These are phyloP conservation scores for Lysiphlebus fabarum DNA, from an alignment of 1,140 invertebrate species.

Conservation along the genomic window DNA sequence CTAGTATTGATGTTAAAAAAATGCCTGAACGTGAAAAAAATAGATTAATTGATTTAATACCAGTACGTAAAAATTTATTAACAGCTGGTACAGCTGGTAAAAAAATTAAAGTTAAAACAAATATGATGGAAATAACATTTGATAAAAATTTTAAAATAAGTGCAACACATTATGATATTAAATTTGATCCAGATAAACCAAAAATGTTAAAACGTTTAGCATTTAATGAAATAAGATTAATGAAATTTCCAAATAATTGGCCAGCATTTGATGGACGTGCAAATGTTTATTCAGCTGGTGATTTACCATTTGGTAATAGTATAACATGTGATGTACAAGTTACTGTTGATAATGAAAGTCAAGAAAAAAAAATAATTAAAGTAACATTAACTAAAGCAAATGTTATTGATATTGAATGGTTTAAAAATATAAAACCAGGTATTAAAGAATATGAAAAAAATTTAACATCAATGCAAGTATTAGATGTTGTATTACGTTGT, in stretches of 20 bases:
- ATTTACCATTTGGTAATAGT: slow-evolving; percentile 33
- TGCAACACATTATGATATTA: slow-evolving; percentile 59
- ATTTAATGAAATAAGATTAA: slow-evolving; percentile 39
- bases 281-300: slow-evolving; percentile 58
- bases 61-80: slow-evolving; percentile 25
- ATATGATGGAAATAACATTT: slow-evolving; percentile 59
- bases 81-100: slow-evolving; percentile 49
- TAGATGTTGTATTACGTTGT: slow-evolving; percentile 80
- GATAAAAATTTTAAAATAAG: slow-evolving; percentile 40
- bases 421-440: slow-evolving; percentile 53
- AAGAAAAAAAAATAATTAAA: slow-evolving; percentile 54
- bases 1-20: neutral
- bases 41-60: slow-evolving; percentile 26
- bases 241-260: slow-evolving; percentile 32
- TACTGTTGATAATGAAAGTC: slow-evolving; percentile 44
- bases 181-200: slow-evolving; percentile 54
- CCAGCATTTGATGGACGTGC: slow-evolving; percentile 74
- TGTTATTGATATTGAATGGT: slow-evolving; percentile 56
- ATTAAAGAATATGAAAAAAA: slow-evolving; percentile 52
- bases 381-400: slow-evolving; percentile 61
- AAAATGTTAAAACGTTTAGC: slow-evolving; percentile 50
- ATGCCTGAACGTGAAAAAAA: slow-evolving; percentile 15
- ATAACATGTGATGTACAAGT: slow-evolving; percentile 32
- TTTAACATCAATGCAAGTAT: slow-evolving; percentile 68
- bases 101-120: slow-evolving; percentile 54